phyloP scores from a whole-genome alignment of 2,113 vertebrate species.

The Syngnathus floridae region DNA sequence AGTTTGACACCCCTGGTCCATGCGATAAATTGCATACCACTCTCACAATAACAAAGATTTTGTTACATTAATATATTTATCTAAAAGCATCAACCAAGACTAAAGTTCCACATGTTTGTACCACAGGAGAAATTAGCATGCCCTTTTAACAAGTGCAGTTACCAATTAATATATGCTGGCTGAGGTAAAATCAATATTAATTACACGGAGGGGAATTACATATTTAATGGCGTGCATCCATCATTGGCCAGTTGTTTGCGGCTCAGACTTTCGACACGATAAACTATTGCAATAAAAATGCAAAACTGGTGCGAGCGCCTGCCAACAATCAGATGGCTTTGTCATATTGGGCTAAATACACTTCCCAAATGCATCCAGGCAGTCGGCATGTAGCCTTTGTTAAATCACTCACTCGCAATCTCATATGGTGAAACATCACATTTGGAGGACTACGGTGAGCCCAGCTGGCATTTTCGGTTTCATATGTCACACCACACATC shows the following conservation, averaged over 20 bases:
- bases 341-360: conserved; percentile 27
- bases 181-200: conserved; percentile 46
- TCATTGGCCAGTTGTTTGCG: conserved; percentile 40
- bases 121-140: not conserved
- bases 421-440: conserved; percentile 7
- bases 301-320: conserved; percentile 29
- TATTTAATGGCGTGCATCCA: conserved; percentile 39
- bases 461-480: conserved; percentile 15
- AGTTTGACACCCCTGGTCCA: too few relatives aligned
- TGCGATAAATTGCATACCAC: too few relatives aligned
- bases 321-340: conserved; percentile 40
- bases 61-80: not conserved
- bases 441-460: conserved; percentile 10
- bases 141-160: conserved; percentile 17
- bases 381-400: conserved; percentile 1
- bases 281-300: conserved; percentile 48
- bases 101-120: not conserved
- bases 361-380: conserved; percentile 11
- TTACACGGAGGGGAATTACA: conserved; percentile 34
- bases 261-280: conserved; percentile 21
- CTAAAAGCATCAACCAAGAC: not conserved
- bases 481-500: conserved; percentile 11
- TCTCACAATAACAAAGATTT: too few relatives aligned
- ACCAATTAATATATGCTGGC: conserved; percentile 32
- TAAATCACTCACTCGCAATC: conserved; percentile 10